Evolutionary conservation across 2,113 vertebrate genomes (phyloP).

Genomic region (Athene cunicularia): DNA sequence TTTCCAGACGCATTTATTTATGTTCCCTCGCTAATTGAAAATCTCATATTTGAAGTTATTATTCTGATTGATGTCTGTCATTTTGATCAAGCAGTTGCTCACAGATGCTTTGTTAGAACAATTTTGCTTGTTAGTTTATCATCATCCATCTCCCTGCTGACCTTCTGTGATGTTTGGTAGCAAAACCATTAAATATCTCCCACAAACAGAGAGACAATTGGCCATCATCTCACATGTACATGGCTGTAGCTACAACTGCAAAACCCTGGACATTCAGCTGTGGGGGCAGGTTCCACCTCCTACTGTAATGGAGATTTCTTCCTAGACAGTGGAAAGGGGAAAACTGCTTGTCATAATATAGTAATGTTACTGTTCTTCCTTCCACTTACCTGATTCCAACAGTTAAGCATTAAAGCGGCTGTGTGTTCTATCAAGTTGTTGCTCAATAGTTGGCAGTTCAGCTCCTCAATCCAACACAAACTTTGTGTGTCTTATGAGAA

Average conservation of each 20-base stretch:
- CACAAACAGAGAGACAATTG: background rate
- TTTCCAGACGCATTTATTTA: conserved; percentile 81
- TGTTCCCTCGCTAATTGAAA: conserved; percentile 82
- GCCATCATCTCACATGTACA: background rate
- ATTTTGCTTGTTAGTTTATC: conserved; percentile 78
- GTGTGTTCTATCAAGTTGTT: background rate
- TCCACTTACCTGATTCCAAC: background rate
- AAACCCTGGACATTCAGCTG: background rate
- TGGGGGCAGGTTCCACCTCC: background rate
- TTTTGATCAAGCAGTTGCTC: conserved; percentile 81
- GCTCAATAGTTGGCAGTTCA: background rate
- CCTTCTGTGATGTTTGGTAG: conserved; percentile 67
- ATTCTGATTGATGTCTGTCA: conserved; percentile 85
- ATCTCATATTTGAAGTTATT: conserved; percentile 83
- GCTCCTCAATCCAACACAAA: background rate
- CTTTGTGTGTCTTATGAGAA: background rate
- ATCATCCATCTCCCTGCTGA: conserved; percentile 71
- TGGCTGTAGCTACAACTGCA: background rate
- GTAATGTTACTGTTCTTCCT: background rate
- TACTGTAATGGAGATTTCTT: background rate
- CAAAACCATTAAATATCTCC: conserved; percentile 26
- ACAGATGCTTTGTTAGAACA: conserved; percentile 80
- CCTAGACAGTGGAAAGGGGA: background rate
- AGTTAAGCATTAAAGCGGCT: background rate
- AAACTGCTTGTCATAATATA: background rate